Percentiles rank a stretch among this genome's conserved stretches.
phyloP scores from a whole-genome alignment of 2,113 vertebrate species.

The Monarcha castaneiventris region DNA sequence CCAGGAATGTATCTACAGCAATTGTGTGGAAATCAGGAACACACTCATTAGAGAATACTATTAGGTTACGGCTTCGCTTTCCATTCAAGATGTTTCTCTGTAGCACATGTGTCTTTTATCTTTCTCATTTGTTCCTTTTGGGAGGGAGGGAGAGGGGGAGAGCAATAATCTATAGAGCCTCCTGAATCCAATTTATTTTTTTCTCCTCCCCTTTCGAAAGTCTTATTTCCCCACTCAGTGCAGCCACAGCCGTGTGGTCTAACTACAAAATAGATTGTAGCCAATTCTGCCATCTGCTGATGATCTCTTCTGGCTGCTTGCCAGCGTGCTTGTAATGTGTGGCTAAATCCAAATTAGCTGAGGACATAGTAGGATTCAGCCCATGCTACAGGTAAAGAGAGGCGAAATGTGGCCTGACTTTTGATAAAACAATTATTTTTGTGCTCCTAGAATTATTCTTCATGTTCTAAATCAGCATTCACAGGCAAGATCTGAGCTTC shows the following conservation, averaged over 20 bases:
- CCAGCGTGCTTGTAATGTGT: not conserved
- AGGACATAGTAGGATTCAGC: not conserved
- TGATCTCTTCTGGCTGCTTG: constrained; percentile 12
- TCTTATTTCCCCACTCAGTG: not conserved
- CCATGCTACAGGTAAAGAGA: not conserved
- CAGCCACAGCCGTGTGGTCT: not conserved
- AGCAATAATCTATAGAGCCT: not conserved
- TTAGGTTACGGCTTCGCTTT: not conserved
- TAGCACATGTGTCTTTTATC: not conserved
- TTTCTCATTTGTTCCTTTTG: not conserved
- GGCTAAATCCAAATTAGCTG: not conserved
- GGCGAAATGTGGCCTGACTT: not conserved
- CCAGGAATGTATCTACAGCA: not conserved
- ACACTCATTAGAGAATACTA: not conserved
- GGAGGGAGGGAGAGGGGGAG: not conserved
- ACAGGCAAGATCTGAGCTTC: not conserved
- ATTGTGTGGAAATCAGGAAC: not conserved
- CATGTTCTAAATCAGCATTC: not conserved
- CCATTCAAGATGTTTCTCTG: not conserved
- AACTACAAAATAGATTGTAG: constrained; percentile 14
- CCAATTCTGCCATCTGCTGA: constrained; percentile 56
- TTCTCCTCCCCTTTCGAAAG: not conserved
- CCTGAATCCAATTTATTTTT: not conserved
- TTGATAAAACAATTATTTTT: not conserved
- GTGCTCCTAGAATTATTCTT: not conserved